Evolutionary conservation across 2,888 invertebrate species (phyloP).

Genomic region (Drosophila cracens): DNA sequence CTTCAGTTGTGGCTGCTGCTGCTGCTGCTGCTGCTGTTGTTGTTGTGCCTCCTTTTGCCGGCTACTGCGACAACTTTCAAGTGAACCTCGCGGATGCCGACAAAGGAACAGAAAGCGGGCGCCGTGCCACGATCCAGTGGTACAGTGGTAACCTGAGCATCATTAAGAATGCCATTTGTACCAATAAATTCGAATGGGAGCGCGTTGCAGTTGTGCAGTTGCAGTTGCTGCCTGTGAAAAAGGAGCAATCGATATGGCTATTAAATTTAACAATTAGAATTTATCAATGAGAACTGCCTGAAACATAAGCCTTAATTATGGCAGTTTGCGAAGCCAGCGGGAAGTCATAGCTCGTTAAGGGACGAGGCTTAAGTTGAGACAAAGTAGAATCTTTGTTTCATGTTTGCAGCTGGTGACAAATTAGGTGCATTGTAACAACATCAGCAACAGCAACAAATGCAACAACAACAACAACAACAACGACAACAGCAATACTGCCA

Average conservation of each 20-base stretch:
- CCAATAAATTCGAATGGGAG: slow-evolving; percentile 82
- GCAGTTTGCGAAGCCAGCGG: slow-evolving; percentile 49
- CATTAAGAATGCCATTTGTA: slow-evolving; percentile 84
- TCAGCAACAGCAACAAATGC: slow-evolving; percentile 25
- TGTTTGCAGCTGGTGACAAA: slow-evolving; percentile 70
- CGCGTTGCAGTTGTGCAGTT: slow-evolving; percentile 40
- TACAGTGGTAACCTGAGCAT: slow-evolving; percentile 60
- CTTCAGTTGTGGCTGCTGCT: slow-evolving; percentile 14
- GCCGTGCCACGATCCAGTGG: slow-evolving; percentile 48
- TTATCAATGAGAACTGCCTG: slow-evolving; percentile 74
- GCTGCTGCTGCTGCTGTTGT: slow-evolving; percentile 11
- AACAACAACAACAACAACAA: slow-evolving; percentile 26
- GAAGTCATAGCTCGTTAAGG: slow-evolving; percentile 68
- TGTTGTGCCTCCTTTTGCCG: slow-evolving; percentile 16
- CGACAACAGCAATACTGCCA: slow-evolving; percentile 13
- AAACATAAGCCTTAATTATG: slow-evolving; percentile 64
- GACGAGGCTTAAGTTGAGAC: slow-evolving; percentile 19
- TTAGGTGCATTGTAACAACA: slow-evolving; percentile 61
- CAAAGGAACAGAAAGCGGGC: slow-evolving; percentile 73
- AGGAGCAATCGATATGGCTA: slow-evolving; percentile 81
- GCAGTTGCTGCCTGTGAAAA: slow-evolving; percentile 27
- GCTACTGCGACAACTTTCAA: slow-evolving; percentile 65
- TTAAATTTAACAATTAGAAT: slow-evolving; percentile 84
- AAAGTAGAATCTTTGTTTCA: slow-evolving; percentile 33
- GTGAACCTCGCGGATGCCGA: slow-evolving; percentile 59